A percentile compares a stretch with the other conserved stretches of the same genome.
Conservation (phyloP, 2,888 invertebrate species). For the Mythimna ferrago region DNA sequence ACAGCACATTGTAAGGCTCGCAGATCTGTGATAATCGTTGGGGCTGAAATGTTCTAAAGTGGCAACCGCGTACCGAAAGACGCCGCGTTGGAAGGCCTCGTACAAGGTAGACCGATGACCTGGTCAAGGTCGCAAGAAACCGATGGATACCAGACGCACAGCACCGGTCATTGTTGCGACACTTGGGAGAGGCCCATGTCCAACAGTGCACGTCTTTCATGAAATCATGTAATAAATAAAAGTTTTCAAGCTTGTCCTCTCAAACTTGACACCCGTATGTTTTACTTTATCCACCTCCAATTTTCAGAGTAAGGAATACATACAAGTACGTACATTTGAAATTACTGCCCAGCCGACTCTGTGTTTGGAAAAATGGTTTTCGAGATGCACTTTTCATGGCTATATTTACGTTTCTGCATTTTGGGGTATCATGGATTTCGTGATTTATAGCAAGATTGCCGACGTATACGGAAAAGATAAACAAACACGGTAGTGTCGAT, state of each 20-base stretch:
- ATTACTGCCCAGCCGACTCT: conserved; percentile 60
- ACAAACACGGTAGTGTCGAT: background rate
- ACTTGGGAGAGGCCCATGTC: too few species aligned
- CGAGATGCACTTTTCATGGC: conserved; percentile 31
- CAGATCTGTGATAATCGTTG: too few species aligned
- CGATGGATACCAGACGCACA: too few species aligned
- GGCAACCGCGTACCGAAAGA: too few species aligned
- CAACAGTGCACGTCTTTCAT: too few species aligned
- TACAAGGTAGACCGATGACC: too few species aligned
- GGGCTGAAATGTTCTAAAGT: too few species aligned
- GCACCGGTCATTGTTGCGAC: too few species aligned
- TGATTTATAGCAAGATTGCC: background rate
- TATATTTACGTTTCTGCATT: conserved; percentile 20
- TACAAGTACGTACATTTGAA: conserved; percentile 54
- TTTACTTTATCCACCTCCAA: conserved; percentile 62
- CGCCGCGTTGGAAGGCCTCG: too few species aligned
- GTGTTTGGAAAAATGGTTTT: conserved; percentile 58
- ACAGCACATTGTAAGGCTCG: too few species aligned
- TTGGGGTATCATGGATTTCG: background rate
- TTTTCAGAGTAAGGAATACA: conserved; percentile 65
- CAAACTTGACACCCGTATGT: conserved; percentile 46
- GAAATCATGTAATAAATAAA: too few species aligned
- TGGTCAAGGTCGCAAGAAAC: too few species aligned
- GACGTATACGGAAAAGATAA: background rate
- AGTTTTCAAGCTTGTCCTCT: background rate